Evolutionary conservation across 2,888 invertebrate genomes (phyloP).

Genomic region (Ceriagrion tenellum): DNA sequence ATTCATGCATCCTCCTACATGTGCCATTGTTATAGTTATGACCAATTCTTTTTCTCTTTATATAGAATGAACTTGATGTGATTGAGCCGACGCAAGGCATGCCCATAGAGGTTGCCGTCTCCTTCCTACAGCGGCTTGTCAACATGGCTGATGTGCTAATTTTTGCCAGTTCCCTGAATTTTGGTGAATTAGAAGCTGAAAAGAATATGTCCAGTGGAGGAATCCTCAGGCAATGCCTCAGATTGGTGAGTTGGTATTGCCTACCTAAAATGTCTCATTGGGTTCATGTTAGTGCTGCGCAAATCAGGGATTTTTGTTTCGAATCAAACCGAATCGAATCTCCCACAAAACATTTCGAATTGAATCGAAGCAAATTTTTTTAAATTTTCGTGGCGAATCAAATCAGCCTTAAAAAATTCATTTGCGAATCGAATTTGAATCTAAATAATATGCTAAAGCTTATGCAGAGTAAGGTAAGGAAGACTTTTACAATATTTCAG

Average conservation of each 20-base stretch:
- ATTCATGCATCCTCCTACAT: constrained; percentile 37
- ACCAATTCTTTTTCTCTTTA: constrained; percentile 70
- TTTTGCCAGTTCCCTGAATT: constrained; percentile 98
- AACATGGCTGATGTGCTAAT: constrained; percentile 99
- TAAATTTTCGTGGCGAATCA: no score
- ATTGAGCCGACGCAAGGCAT: constrained; percentile 99
- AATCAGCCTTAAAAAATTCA: no score
- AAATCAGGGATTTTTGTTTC: no score
- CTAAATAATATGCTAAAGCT: no score
- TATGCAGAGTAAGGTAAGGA: no score
- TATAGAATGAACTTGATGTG: constrained; percentile 97
- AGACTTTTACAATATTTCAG: no score
- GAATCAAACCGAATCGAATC: no score
- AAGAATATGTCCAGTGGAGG: constrained; percentile 99
- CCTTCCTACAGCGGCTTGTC: constrained; percentile 98
- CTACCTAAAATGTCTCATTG: no score
- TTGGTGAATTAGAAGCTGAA: constrained; percentile 98
- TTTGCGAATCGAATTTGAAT: no score
- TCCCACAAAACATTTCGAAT: no score
- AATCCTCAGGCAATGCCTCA: constrained; percentile 96
- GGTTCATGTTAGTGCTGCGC: no score
- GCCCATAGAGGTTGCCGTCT: constrained; percentile 98
- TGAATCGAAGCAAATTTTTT: no score
- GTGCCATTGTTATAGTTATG: not conserved
- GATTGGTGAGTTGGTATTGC: constrained; percentile 85